Percentiles rank a stretch among this genome's conserved stretches.
phyloP scores from a whole-genome alignment of 1,140 invertebrate genomes.

The Megalopta genalis region DNA sequence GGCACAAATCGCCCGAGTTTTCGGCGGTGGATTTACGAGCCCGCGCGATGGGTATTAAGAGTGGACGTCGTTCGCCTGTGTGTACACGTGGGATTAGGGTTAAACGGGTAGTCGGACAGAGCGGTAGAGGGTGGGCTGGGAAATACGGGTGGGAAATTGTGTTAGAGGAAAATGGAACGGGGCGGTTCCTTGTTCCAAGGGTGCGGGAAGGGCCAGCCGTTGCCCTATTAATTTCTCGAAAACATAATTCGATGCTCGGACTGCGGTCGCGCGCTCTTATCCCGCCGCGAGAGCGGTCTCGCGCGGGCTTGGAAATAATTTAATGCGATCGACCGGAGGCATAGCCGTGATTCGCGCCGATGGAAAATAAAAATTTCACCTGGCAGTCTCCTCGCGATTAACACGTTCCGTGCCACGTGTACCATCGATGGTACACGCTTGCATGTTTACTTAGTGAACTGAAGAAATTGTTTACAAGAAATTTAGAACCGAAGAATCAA shows the following conservation, averaged over 20 bases:
- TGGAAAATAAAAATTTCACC: background rate
- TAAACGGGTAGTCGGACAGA: background rate
- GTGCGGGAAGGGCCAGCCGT: background rate
- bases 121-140: background rate
- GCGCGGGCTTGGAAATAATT: background rate
- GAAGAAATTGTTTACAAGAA: too few species aligned
- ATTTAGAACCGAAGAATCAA: too few species aligned
- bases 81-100: background rate
- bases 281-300: background rate
- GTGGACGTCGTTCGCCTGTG: too few species aligned
- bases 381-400: background rate
- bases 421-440: too few species aligned
- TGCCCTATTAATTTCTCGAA: background rate
- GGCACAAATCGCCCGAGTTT: background rate
- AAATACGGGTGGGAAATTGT: conserved; percentile 3
- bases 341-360: too few species aligned
- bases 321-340: background rate
- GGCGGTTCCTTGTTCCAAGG: background rate
- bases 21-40: background rate
- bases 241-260: background rate
- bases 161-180: background rate
- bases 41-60: conserved; percentile 14
- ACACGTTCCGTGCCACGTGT: too few species aligned
- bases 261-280: background rate
- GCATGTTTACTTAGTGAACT: too few species aligned